Evolutionary conservation across 1,140 invertebrate genomes (phyloP), one percentile per base, ranked within the genome.

Genomic region (Achroia grisella): DNA sequence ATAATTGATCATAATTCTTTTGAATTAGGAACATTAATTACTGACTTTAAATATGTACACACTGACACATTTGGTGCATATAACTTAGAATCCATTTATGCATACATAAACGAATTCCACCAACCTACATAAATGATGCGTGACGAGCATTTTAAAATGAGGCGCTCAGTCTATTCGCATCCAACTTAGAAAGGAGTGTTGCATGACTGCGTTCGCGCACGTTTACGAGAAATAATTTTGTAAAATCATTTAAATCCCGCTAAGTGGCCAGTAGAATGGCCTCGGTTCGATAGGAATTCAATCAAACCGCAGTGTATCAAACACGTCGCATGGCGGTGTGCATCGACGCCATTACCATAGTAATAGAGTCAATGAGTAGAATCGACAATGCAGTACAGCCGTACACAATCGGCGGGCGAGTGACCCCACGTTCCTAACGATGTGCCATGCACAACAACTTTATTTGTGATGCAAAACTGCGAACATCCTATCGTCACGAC

Each of bases 381-480:
- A 65, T 65, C 52, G 47, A 59, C 57, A 54, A 56, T 55, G 56
- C 13, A 15, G 17, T 23, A 23, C 17, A 23, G n/a, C n/a, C n/a
- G 17, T 23, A 23, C 17, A 23, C 17, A 14, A 35, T 13, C 33
- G 12, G 33, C 5, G 12, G 35, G 15, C 14, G 12, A 37, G 35
- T 37, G 35, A 37, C 35, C 35, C 35, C 35, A n/a, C 35, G 17
- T 37, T 48, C 47, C 52, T 36, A 56, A 59, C 55, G 52, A 59
- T 39, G 41, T 39, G 12, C 12, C 39, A 43, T 14, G 40, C 47
- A 45, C 52, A 41, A 46, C 34, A 39, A 47, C 11, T 51, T 58
- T 60, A 71, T 74, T 78, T 71, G 63, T 62, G 62, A 79, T 79
- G 66, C 72, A 68, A 62, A 75, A 70, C 68, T 58, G 60, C 68